Evolutionary conservation across 2,797 vertebrate genomes (phyloP), one percentile per base, ranked within the genome.

Genomic region (Sciurus carolinensis): DNA sequence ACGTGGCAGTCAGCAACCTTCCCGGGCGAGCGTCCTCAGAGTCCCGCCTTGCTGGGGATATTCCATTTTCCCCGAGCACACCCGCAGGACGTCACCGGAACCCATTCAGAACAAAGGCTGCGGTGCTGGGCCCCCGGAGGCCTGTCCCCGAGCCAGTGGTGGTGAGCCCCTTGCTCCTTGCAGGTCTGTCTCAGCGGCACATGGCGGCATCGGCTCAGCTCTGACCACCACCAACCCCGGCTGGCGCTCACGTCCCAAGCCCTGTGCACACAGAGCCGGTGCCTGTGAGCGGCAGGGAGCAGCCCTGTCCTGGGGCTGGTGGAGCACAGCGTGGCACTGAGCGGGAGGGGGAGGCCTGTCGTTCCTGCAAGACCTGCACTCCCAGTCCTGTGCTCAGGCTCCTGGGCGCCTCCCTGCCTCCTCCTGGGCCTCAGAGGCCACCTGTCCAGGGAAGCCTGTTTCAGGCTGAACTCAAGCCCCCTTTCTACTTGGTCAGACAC

Each of bases 111-210:
- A n/a, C 50, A 86, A 42, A 79, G 64, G 54, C 26, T 18, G 73
- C 1, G 0, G 50, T 57, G 30, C 87, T 71, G 83, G 92, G 96
- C 5, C 94, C 95, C 80, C 33, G 50, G 85, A 36, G 92, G 95
- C 92, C 54, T 75, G 95, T 97, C 94, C 93, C 96, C 66, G 80
- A 97, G 79, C 90, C 92, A 97, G 87, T 73, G 88, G 80, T 97
- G 57, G 18, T 18, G 52, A 54, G 52, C 22, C 50, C 33, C 0
- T 0, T 7, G 6, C 47, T 47, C 18, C 9, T 67, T 50, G 36
- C 18, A 20, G 72, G 72, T 59, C 86, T 62, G 98, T 98, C 95
- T 98, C 97, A 98, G 82, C 1, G 18, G 15, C 52, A 59, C 95
- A 11, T 24, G 39, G 39, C 90, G 80, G 76, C 76, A 73, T 90